A percentile compares a stretch with the other conserved stretches of the same genome.
Evolutionary conservation across 2,888 invertebrate genomes (phyloP).

Genomic region (Drosophila neonasuta): DNA sequence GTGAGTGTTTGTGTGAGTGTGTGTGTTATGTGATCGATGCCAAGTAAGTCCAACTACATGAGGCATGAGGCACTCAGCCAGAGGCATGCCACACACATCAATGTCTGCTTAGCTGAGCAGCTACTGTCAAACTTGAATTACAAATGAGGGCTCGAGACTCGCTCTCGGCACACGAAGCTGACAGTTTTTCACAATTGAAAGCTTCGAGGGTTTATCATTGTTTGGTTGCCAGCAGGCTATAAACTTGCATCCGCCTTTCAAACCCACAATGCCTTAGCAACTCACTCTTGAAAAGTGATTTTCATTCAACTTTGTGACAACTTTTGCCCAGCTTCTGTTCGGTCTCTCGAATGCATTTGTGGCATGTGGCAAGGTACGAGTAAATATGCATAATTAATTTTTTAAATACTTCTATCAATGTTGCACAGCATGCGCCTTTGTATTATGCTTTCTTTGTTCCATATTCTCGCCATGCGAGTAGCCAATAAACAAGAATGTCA

Average conservation of each 20-base stretch:
- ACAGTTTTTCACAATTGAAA: slow-evolving; percentile 48
- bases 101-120: slow-evolving; percentile 47
- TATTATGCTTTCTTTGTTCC: slow-evolving; percentile 51
- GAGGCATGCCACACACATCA: slow-evolving; percentile 48
- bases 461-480: slow-evolving; percentile 1
- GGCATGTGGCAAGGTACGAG: slow-evolving; percentile 26
- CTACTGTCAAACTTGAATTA: slow-evolving; percentile 63
- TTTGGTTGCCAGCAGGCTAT: slow-evolving; percentile 44
- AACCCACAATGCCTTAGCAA: slow-evolving; percentile 9
- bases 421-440: slow-evolving; percentile 42
- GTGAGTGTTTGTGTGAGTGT: slow-evolving; percentile 8
- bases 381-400: slow-evolving; percentile 60
- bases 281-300: slow-evolving; percentile 23
- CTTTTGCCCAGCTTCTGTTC: slow-evolving; percentile 42
- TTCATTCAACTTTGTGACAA: slow-evolving; percentile 33
- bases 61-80: slow-evolving; percentile 17
- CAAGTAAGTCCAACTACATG: slow-evolving; percentile 28
- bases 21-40: slow-evolving; percentile 45
- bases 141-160: slow-evolving; percentile 62
- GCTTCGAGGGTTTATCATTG: slow-evolving; percentile 67
- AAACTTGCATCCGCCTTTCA: slow-evolving; percentile 12
- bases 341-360: slow-evolving; percentile 13
- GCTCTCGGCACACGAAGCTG: slow-evolving; percentile 11
- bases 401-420: slow-evolving; percentile 37
- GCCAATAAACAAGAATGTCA: slow-evolving; percentile 32